phyloP scores from a whole-genome alignment of 2,797 vertebrate genomes.

The Cynodonichthys magdalenae region DNA sequence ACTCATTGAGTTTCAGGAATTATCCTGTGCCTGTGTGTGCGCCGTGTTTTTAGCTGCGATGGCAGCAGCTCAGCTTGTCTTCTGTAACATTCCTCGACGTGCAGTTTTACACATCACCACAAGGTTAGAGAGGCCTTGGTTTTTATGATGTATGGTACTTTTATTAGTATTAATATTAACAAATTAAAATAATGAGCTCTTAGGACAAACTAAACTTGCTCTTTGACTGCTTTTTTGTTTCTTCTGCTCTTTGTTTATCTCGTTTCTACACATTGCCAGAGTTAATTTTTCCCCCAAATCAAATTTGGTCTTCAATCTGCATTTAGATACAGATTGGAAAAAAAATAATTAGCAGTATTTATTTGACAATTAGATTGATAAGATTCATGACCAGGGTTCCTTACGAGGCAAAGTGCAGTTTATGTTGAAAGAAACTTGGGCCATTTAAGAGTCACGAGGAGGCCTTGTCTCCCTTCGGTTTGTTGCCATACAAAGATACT shows the following conservation, averaged over 20 bases:
- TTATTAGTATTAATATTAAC: conserved; percentile 56
- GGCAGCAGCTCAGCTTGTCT: conserved; percentile 26
- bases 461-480: conserved; percentile 55
- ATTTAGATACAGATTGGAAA: conserved; percentile 3
- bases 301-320: conserved; percentile 6
- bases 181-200: conserved; percentile 10
- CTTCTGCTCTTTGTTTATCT: conserved; percentile 9
- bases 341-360: conserved; percentile 25
- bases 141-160: conserved; percentile 41
- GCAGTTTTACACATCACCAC: conserved; percentile 39
- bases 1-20: conserved; percentile 32
- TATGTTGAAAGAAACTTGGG: conserved; percentile 33
- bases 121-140: conserved; percentile 29
- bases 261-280: background rate
- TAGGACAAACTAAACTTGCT: conserved; percentile 18
- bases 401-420: conserved; percentile 36
- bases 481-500: conserved; percentile 77
- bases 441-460: conserved; percentile 60
- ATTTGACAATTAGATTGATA: conserved; percentile 34
- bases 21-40: conserved; percentile 14
- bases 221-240: background rate
- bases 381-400: conserved; percentile 12
- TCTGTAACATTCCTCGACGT: conserved; percentile 30
- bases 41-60: conserved; percentile 28
- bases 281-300: too few relatives aligned